Evolutionary conservation across 2,113 vertebrate species (phyloP).

Genomic region (Dinomys branickii): DNA sequence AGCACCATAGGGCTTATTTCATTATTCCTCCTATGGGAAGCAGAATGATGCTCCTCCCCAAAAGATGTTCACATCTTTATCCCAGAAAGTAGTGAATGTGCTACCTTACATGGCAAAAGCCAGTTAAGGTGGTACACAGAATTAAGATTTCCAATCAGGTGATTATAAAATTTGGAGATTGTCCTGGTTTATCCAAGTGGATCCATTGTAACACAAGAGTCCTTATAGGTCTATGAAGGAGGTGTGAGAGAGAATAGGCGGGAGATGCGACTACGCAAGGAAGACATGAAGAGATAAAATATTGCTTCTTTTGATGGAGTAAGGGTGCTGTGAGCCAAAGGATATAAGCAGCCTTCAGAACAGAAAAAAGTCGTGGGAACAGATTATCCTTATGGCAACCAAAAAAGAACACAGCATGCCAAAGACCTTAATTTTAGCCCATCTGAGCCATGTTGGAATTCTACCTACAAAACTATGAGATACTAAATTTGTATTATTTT

Average conservation of each 20-base stretch:
- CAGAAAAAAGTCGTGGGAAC: not conserved
- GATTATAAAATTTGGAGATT: not conserved
- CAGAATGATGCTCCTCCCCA: not conserved
- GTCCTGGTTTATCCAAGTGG: not conserved
- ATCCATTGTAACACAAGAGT: not conserved
- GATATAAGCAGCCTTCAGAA: constrained; percentile 7
- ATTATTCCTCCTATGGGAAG: not conserved
- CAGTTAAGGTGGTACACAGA: not conserved
- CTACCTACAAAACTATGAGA: not conserved
- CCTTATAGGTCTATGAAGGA: not conserved
- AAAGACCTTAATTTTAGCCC: not conserved
- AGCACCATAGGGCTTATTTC: not conserved
- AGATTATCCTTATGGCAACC: not conserved
- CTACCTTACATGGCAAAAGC: not conserved
- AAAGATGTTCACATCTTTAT: not conserved
- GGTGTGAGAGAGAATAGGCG: not conserved
- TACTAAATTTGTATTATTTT: not conserved
- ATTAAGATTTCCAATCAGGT: not conserved
- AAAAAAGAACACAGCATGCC: not conserved
- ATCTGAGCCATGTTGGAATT: constrained; percentile 11
- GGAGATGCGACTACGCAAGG: not conserved
- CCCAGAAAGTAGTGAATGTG: not conserved
- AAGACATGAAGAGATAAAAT: not conserved
- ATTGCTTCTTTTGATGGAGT: not conserved
- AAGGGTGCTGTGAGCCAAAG: not conserved